These are phyloP conservation scores for Drymodes brunneopygia DNA, from an alignment of 2,113 vertebrate species.

Conservation along the genomic window DNA sequence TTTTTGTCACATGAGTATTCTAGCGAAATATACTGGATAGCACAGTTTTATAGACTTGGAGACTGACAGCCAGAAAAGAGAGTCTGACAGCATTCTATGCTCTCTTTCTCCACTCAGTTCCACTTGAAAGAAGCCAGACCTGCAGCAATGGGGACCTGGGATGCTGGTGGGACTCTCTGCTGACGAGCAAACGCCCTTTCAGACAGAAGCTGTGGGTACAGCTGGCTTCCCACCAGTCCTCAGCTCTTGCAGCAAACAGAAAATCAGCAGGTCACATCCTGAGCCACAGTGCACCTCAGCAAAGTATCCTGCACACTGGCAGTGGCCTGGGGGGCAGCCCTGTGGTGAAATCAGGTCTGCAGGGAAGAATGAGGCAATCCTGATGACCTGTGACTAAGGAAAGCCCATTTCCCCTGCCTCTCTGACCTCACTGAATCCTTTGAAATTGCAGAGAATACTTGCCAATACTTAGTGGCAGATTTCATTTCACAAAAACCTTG, in stretches of 20 bases:
- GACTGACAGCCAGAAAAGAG: neutral
- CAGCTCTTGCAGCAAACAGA: neutral
- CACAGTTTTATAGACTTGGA: neutral
- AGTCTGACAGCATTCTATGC: fast-evolving
- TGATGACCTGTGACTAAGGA: neutral
- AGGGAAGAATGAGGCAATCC: neutral
- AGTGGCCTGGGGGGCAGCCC: neutral
- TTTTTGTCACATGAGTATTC: neutral
- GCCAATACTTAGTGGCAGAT: neutral
- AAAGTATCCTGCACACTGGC: neutral
- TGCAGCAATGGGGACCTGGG: fast-evolving
- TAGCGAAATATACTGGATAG: neutral
- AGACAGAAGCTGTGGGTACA: neutral
- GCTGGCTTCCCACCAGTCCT: neutral
- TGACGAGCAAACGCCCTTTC: neutral
- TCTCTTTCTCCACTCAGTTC: neutral
- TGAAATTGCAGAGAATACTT: neutral
- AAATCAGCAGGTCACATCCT: fast-evolving
- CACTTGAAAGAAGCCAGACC: neutral
- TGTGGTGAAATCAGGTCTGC: neutral
- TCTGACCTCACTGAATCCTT: neutral
- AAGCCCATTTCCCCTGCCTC: fast-evolving
- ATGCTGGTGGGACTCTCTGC: neutral
- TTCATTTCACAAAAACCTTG: neutral
- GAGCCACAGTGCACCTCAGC: neutral